Conservation (phyloP, 2,797 vertebrate species). For the Gymnoscopelus microlampas region DNA sequence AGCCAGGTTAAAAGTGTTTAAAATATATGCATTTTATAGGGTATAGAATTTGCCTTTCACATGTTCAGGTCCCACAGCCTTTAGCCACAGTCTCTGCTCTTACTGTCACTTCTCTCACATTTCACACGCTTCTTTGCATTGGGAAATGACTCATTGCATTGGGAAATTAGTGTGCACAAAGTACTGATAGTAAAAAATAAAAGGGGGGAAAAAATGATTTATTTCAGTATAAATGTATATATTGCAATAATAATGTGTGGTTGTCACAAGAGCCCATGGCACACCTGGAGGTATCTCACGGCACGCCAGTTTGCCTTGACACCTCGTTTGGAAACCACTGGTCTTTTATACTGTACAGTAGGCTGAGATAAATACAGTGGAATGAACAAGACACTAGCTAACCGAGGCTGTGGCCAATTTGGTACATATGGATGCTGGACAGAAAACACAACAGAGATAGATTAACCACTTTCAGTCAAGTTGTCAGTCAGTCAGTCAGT, state of each 20-base stretch:
- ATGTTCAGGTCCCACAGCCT: constrained; percentile 59
- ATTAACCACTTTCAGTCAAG: no score
- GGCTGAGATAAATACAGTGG: constrained; percentile 35
- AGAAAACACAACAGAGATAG: constrained; percentile 1
- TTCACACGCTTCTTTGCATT: constrained; percentile 37
- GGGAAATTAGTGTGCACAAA: no score
- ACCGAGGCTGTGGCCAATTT: constrained; percentile 5
- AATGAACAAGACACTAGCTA: constrained; percentile 32
- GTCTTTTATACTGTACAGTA: background rate
- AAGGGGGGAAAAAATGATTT: no score
- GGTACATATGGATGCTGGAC: constrained; percentile 1
- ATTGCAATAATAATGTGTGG: no score
- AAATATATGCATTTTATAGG: no score
- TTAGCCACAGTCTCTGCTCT: constrained; percentile 57
- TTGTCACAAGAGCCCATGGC: no score
- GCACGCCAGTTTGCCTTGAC: constrained; percentile 48
- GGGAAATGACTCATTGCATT: no score
- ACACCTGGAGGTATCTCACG: no score
- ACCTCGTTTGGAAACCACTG: constrained; percentile 48
- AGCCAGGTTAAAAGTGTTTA: no score
- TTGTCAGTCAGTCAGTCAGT: background rate
- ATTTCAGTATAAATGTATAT: no score
- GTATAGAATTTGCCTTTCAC: no score
- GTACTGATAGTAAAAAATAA: no score
- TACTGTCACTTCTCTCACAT: constrained; percentile 48